Evolutionary conservation across 2,797 vertebrate genomes (phyloP).

Genomic region (Myoxocephalus aenaeus): DNA sequence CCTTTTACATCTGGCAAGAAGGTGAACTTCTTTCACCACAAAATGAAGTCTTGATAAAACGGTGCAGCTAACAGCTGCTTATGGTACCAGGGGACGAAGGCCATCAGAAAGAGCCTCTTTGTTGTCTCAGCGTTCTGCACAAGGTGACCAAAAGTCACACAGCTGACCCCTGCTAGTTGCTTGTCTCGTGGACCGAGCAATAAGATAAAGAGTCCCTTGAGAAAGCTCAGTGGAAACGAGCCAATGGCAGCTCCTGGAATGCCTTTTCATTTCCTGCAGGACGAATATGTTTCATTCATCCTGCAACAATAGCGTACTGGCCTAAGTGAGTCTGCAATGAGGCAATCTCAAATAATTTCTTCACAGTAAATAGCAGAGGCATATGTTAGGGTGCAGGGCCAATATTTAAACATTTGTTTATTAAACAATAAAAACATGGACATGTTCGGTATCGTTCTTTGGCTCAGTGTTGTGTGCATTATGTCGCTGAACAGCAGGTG

Average conservation of each 20-base stretch:
- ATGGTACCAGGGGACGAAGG: conserved; percentile 36
- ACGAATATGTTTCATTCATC: conserved; percentile 63
- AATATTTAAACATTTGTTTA: background rate
- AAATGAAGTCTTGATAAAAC: conserved; percentile 83
- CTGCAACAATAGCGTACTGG: conserved; percentile 40
- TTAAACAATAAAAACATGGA: background rate
- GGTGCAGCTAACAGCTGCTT: conserved; percentile 68
- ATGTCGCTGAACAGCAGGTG: too few species aligned
- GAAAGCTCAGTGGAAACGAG: conserved; percentile 51
- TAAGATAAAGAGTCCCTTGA: conserved; percentile 75
- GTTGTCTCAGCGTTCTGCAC: conserved; percentile 52
- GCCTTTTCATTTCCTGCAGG: conserved; percentile 66
- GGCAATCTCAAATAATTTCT: background rate
- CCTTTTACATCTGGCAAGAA: conserved; percentile 74
- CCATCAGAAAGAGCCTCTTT: conserved; percentile 69
- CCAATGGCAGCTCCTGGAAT: conserved; percentile 66
- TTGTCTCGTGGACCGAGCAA: conserved; percentile 59
- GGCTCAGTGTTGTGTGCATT: too few species aligned
- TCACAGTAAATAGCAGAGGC: background rate
- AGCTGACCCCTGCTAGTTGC: conserved; percentile 57
- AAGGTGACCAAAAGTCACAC: conserved; percentile 45
- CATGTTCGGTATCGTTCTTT: too few species aligned
- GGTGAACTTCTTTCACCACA: conserved; percentile 80
- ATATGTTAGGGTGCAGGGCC: background rate
- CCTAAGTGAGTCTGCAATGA: conserved; percentile 8